Base-by-base conservation (phyloP, 2,888 invertebrate genomes). In the Nemurella pictetii region DNA sequence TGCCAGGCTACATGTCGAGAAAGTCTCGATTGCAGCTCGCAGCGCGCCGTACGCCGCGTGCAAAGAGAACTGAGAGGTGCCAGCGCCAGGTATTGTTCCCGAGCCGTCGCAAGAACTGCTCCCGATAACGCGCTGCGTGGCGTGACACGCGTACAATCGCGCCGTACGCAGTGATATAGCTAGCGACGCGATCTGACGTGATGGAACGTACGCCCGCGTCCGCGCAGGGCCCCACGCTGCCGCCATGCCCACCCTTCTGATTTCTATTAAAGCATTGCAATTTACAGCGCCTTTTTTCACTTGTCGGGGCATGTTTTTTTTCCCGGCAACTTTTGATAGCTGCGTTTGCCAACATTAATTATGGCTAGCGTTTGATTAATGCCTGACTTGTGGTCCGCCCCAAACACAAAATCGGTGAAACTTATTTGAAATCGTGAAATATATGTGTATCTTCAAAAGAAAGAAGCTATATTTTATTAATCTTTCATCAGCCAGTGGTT, bases 341-440 rank as follows among this genome's bases (percentile, higher is more conserved):
- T n/a, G 35, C 35, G 26, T 36, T 72, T 72, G 55, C 29, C 55
- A 72, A 55, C 82, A 82, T 82, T 82, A 82, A 82, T 82, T 82
- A 82, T 27, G 82, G 28, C 28, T 36, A 27, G 20, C 12, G 28
- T 28, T 82, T 72, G 82, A 82, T 55, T 82, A 82, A 82, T 82
- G 36, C 28, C 15, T 27, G 82, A 28, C 72, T 36, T 72, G 55
- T 36, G 55, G 25, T 20, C 20, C 82, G 55, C 82, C 55, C 72
- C 27, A n/a, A 36, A 82, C 82, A 82, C 82, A 82, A 29, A 55
- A 55, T 82, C 36, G 82, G 82, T 82, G 82, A 82, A 55, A 28
- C 36, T 82, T 55, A 78, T 72, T 72, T 82, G 82, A 82, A 72
- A 82, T 78, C 30, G 55, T 82, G 82, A 82, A 82, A 82, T 82